Conservation (phyloP, 1,140 invertebrate genomes). For the Spodoptera frugiperda region DNA sequence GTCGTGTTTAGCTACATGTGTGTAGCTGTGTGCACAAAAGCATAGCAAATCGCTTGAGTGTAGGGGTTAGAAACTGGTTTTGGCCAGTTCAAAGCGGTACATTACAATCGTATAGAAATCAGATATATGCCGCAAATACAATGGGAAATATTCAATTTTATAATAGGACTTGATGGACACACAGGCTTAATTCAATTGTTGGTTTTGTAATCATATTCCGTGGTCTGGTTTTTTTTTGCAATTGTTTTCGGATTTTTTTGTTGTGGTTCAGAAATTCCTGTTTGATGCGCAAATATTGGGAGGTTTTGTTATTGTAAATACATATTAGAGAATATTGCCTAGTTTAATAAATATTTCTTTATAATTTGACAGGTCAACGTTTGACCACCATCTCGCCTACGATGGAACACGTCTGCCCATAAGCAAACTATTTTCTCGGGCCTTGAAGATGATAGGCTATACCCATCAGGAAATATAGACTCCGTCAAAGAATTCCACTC, state of each 20-base stretch:
- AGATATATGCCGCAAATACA: constrained; percentile 17
- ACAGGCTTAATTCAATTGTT: constrained; percentile 20
- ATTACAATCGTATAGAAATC: constrained; percentile 36
- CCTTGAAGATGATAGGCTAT: no score
- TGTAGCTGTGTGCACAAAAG: neutral
- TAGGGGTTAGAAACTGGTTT: constrained; percentile 7
- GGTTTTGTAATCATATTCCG: constrained; percentile 17
- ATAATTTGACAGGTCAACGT: no score
- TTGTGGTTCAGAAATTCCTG: constrained; percentile 2
- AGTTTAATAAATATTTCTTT: no score
- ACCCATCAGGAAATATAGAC: no score
- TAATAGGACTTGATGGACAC: constrained; percentile 39
- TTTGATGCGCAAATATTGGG: neutral
- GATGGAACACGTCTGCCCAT: no score
- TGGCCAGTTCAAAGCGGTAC: constrained; percentile 10
- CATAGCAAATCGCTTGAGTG: constrained; percentile 30
- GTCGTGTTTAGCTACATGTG: no score
- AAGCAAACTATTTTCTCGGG: no score
- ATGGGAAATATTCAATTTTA: constrained; percentile 30
- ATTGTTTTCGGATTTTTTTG: neutral
- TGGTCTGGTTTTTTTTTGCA: neutral
- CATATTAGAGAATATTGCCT: neutral
- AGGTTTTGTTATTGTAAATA: neutral
- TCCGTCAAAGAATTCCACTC: no score
- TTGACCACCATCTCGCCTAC: no score